Conservation (phyloP, 2,888 invertebrate species). For the Dicyrtomina minuta region DNA sequence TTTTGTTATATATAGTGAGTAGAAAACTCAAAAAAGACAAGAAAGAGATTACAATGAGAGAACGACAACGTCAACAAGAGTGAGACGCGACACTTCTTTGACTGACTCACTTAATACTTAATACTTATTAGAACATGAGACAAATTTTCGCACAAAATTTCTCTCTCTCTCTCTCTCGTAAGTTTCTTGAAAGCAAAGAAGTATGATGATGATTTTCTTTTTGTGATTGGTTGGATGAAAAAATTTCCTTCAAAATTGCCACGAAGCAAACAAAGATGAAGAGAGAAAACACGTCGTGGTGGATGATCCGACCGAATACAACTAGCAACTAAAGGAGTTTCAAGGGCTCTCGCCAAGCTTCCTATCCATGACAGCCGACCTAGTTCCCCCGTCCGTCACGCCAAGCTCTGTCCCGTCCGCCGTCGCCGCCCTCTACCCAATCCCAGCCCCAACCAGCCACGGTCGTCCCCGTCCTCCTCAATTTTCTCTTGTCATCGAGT, state of each 20-base stretch:
- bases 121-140: no score
- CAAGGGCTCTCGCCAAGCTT: conserved; percentile 20
- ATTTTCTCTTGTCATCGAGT: no score
- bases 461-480: background rate
- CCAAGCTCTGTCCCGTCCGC: background rate
- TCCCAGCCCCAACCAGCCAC: background rate
- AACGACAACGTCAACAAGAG: no score
- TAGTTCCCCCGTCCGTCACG: background rate
- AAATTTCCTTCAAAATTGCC: conserved; percentile 4
- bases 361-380: conserved; percentile 9
- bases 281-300: conserved; percentile 4
- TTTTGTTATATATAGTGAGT: no score
- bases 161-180: no score
- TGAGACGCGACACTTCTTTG: no score
- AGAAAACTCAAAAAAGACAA: no score
- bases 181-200: no score
- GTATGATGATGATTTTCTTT: conserved; percentile 11
- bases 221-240: conserved; percentile 1
- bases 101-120: no score
- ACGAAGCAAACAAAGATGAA: conserved; percentile 11
- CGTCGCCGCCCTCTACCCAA: no score
- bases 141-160: no score
- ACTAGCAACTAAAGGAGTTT: conserved; percentile 22
- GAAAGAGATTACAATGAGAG: no score
- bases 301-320: conserved; percentile 22